Percentiles rank a stretch among this genome's conserved stretches.
Evolutionary conservation across 2,113 vertebrate species (phyloP).

Genomic region (Montifringilla adamsi): DNA sequence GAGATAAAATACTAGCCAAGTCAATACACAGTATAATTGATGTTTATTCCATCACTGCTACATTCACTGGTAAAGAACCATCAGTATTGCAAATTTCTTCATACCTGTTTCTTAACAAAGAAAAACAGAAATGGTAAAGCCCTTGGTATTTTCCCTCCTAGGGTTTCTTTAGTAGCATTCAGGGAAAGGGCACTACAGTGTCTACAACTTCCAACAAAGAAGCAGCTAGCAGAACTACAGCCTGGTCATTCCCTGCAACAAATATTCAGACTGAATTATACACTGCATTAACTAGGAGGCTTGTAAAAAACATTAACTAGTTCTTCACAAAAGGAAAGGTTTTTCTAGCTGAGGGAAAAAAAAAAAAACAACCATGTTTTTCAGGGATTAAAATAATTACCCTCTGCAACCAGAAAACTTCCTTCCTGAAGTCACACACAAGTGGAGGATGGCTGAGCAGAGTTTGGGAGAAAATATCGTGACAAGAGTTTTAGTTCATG

Average conservation of each 20-base stretch:
- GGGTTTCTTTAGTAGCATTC: not conserved
- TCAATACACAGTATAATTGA: not conserved
- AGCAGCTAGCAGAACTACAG: not conserved
- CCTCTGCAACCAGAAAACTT: not conserved
- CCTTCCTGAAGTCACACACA: not conserved
- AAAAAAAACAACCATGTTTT: not conserved
- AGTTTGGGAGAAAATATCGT: not conserved
- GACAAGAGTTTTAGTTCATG: not conserved
- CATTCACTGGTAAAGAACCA: not conserved
- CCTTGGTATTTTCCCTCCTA: not conserved
- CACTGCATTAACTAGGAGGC: not conserved
- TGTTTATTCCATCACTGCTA: not conserved
- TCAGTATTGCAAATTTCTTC: not conserved
- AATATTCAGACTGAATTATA: not conserved
- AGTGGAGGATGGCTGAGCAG: not conserved
- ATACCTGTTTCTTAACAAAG: not conserved
- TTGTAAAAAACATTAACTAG: not conserved
- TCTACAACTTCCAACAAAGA: not conserved
- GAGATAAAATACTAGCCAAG: not conserved
- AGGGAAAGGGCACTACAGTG: not conserved
- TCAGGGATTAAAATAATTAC: slow-evolving; percentile 10
- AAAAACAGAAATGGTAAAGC: not conserved
- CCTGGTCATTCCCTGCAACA: not conserved
- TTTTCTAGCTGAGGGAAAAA: not conserved
- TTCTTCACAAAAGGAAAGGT: not conserved